Evolutionary conservation across 2,888 invertebrate species (phyloP).

Genomic region (Microchrysa polita): DNA sequence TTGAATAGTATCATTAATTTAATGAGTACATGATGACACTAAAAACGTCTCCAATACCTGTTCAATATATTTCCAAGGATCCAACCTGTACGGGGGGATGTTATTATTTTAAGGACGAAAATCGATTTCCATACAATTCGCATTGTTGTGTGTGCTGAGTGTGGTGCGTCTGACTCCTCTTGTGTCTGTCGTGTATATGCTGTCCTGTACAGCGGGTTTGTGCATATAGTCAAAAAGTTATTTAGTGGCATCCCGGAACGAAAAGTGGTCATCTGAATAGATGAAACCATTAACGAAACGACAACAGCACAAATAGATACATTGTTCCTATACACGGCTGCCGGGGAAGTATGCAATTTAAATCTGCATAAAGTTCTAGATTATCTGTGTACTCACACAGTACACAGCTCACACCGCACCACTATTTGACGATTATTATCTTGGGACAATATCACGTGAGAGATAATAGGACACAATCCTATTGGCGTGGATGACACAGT

Average conservation of each 20-base stretch:
- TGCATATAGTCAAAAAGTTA: not conserved
- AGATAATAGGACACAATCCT: conserved; percentile 2
- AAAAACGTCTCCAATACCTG: conserved; percentile 7
- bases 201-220: too few relatives aligned
- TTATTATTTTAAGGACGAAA: conserved; percentile 1
- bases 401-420: too few relatives aligned
- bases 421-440: not conserved
- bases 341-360: not conserved
- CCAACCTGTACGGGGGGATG: not conserved
- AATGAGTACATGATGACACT: conserved; percentile 49
- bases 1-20: conserved; percentile 50
- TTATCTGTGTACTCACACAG: not conserved
- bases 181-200: not conserved
- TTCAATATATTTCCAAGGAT: conserved; percentile 24
- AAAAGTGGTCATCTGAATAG: not conserved
- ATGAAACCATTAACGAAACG: conserved; percentile 1
- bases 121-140: conserved; percentile 2
- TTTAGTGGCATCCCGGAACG: not conserved
- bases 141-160: not conserved
- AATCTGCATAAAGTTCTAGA: conserved; percentile 1
- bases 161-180: not conserved
- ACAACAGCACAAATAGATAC: not conserved
- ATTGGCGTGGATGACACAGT: not conserved
- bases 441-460: not conserved
- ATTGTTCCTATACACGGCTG: not conserved